These are phyloP conservation scores for Oncorhynchus nerka DNA, from an alignment of 2,113 vertebrate genomes.

Conservation along the genomic window DNA sequence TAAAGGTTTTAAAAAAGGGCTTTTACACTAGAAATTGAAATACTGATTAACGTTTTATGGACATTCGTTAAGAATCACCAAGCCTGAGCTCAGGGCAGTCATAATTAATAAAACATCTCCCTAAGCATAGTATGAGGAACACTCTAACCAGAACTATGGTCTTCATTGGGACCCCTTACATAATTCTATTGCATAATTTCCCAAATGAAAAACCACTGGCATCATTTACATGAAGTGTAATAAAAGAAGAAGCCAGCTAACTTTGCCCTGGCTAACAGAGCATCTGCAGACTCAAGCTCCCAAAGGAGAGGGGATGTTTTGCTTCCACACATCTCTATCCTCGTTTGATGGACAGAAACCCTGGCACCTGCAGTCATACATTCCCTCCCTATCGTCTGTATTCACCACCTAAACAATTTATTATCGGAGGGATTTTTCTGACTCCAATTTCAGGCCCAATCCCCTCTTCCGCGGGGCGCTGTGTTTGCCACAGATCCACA, in stretches of 20 bases:
- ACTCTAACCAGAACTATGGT: conserved; percentile 14
- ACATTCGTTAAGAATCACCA: conserved; percentile 38
- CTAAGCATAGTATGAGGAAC: conserved; percentile 41
- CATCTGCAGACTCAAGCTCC: conserved; percentile 57
- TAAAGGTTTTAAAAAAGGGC: too few relatives aligned
- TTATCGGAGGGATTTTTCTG: conserved; percentile 28
- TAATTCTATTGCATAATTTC: conserved; percentile 44
- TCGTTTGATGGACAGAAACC: conserved; percentile 37
- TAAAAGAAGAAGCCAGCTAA: conserved; percentile 43
- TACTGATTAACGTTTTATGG: conserved; percentile 41
- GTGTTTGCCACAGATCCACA: conserved; percentile 25
- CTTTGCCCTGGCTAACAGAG: conserved; percentile 54
- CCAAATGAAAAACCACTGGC: conserved; percentile 28
- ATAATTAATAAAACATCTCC: conserved; percentile 31
- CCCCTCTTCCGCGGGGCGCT: not conserved
- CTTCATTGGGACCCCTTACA: conserved; percentile 29
- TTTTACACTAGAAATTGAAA: not conserved
- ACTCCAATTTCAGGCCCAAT: conserved; percentile 48
- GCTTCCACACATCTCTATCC: conserved; percentile 32
- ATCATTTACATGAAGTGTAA: conserved; percentile 51
- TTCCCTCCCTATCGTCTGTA: conserved; percentile 1
- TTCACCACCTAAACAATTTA: conserved; percentile 40
- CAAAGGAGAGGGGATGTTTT: conserved; percentile 21
- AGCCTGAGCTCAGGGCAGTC: conserved; percentile 17
- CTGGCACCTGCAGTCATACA: conserved; percentile 2